Evolutionary conservation across 2,888 invertebrate genomes (phyloP).

Genomic region (Drosophila setosimentum): DNA sequence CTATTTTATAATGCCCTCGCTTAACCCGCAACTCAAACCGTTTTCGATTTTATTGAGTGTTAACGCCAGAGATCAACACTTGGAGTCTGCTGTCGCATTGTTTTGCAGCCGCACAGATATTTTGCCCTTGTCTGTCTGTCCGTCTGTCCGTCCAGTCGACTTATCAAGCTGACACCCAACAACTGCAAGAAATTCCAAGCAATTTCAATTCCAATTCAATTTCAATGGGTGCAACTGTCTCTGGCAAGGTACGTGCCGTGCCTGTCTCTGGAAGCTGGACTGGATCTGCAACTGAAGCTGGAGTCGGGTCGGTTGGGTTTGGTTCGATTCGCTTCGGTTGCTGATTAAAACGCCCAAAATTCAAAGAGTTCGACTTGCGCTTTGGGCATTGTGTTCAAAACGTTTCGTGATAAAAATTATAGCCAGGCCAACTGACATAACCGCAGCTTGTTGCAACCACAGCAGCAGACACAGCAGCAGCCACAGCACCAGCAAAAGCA

Average conservation of each 20-base stretch:
- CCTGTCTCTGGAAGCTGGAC: neutral
- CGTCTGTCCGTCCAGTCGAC: slow-evolving; percentile 56
- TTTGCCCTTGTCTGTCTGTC: slow-evolving; percentile 18
- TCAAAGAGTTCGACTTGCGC: slow-evolving; percentile 37
- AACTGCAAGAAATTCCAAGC: slow-evolving; percentile 83
- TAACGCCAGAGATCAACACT: slow-evolving; percentile 55
- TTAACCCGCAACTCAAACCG: neutral
- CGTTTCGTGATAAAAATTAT: slow-evolving; percentile 72
- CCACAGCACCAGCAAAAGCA: neutral
- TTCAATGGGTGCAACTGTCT: slow-evolving; percentile 53
- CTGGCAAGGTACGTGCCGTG: slow-evolving; percentile 37
- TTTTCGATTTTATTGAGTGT: slow-evolving; percentile 31
- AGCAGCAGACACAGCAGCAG: neutral
- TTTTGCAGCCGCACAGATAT: slow-evolving; percentile 48
- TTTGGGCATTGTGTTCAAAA: slow-evolving; percentile 35
- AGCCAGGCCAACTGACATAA: slow-evolving; percentile 74
- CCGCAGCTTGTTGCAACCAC: slow-evolving; percentile 54
- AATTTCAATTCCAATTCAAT: slow-evolving; percentile 74
- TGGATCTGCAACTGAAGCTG: slow-evolving; percentile 1
- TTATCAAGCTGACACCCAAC: slow-evolving; percentile 84
- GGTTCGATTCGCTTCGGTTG: slow-evolving; percentile 41
- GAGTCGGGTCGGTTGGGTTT: neutral
- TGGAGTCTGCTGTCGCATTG: slow-evolving; percentile 59
- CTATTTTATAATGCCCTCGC: slow-evolving; percentile 13
- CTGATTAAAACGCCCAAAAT: slow-evolving; percentile 67